Conservation (phyloP, 92 coral and sea anemone species). For the Bergia puertoricense region DNA sequence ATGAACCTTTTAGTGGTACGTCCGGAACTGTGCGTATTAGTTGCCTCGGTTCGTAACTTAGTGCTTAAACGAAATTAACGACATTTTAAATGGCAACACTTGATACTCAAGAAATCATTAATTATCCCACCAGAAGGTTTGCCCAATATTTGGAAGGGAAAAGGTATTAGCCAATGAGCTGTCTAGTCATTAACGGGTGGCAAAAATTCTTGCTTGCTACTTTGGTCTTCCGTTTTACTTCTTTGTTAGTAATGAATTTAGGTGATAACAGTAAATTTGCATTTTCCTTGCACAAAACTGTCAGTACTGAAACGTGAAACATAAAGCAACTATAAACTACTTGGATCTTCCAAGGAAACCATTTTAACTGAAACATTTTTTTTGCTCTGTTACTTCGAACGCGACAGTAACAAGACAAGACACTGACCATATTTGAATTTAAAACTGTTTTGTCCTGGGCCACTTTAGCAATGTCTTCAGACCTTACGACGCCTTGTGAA, state of each 20-base stretch:
- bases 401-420: not conserved
- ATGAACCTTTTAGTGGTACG: not conserved
- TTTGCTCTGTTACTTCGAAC: not conserved
- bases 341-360: not conserved
- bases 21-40: not conserved
- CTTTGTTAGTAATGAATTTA: too few relatives aligned
- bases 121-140: constrained; percentile 2
- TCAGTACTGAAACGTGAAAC: not conserved
- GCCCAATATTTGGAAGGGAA: constrained; percentile 16
- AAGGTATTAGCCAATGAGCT: constrained; percentile 12
- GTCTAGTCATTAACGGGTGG: constrained; percentile 11
- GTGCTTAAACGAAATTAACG: constrained; percentile 29
- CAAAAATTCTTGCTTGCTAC: not conserved
- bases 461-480: constrained; percentile 60
- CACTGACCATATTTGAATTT: constrained; percentile 39
- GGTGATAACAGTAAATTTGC: not conserved
- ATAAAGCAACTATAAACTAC: not conserved
- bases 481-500: constrained; percentile 74
- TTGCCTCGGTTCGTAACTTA: constrained; percentile 6
- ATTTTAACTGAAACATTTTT: not conserved
- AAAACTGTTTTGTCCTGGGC: constrained; percentile 7
- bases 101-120: constrained; percentile 41
- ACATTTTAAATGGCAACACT: constrained; percentile 41
- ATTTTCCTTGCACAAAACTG: not conserved
- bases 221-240: constrained; percentile 4